Evolutionary conservation across 1,140 invertebrate species (phyloP).

Genomic region (Drosophila funebris): DNA sequence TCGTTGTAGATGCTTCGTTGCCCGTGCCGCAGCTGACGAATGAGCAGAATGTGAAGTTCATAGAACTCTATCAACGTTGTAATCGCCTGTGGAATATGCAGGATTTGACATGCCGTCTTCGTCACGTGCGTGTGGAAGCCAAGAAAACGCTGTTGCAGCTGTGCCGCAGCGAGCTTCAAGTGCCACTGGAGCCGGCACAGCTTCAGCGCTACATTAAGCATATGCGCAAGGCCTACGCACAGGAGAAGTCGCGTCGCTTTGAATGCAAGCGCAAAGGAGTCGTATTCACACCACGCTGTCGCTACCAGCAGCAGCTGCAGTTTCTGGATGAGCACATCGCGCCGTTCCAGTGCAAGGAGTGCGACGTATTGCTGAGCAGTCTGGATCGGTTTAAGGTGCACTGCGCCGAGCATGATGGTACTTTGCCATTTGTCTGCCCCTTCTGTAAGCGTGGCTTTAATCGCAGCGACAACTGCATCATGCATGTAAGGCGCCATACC

Average conservation of each 20-base stretch:
- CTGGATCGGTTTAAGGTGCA: conserved; percentile 49
- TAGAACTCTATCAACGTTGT: conserved; percentile 42
- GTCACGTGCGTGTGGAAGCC: conserved; percentile 28
- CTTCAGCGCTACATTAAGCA: conserved; percentile 24
- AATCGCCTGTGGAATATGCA: conserved; percentile 38
- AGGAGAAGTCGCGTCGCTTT: conserved; percentile 32
- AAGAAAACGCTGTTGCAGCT: conserved; percentile 34
- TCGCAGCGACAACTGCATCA: conserved; percentile 41
- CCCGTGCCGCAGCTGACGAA: conserved; percentile 26
- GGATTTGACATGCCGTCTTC: conserved; percentile 36
- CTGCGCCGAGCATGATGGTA: conserved; percentile 44
- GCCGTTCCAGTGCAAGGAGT: conserved; percentile 53
- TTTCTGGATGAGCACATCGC: conserved; percentile 40
- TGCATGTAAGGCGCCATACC: conserved; percentile 50
- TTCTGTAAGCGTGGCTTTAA: conserved; percentile 49
- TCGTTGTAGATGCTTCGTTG: neutral
- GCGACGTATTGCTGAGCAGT: conserved; percentile 34
- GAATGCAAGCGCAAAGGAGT: neutral
- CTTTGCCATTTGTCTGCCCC: conserved; percentile 48
- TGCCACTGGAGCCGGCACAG: conserved; percentile 14
- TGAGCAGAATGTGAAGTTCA: conserved; percentile 32
- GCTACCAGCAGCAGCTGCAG: conserved; percentile 33
- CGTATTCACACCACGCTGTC: neutral
- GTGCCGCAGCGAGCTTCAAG: conserved; percentile 27
- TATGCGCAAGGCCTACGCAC: conserved; percentile 14